Conservation (phyloP, 2,113 vertebrate species). For the Haplochromis vanheusdeni region DNA sequence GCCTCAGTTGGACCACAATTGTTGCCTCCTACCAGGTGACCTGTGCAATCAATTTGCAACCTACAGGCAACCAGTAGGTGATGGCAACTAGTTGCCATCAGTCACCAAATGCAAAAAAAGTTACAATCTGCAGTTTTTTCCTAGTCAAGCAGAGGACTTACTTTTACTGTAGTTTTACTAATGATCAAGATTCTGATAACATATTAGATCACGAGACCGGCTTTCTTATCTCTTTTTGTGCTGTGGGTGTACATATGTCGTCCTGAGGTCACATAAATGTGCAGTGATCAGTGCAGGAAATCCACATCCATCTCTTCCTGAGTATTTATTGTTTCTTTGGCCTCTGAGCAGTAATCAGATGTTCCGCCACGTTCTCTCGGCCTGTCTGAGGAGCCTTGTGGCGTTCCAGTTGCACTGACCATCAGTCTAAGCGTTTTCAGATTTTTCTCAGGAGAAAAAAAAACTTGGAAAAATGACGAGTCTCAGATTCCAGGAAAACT, state of each 20-base stretch:
- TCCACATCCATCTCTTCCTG: background rate
- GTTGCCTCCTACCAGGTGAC: background rate
- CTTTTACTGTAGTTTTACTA: background rate
- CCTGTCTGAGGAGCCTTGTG: background rate
- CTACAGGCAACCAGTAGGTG: background rate
- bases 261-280: too few relatives aligned
- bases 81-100: fast-evolving
- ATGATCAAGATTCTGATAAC: background rate
- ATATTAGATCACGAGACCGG: background rate
- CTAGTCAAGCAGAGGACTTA: background rate
- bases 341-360: background rate
- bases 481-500: background rate
- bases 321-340: background rate
- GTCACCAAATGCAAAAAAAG: background rate
- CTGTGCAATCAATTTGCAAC: background rate
- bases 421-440: background rate
- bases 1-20: background rate
- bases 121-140: background rate
- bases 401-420: background rate
- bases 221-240: background rate
- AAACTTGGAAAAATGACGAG: background rate
- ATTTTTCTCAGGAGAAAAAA: background rate
- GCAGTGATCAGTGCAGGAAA: background rate
- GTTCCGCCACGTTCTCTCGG: background rate
- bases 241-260: background rate